Percentiles rank a stretch among this genome's conserved stretches.
These are phyloP conservation scores for Spilogale gracilis DNA, from an alignment of 2,113 vertebrate genomes.

Conservation along the genomic window DNA sequence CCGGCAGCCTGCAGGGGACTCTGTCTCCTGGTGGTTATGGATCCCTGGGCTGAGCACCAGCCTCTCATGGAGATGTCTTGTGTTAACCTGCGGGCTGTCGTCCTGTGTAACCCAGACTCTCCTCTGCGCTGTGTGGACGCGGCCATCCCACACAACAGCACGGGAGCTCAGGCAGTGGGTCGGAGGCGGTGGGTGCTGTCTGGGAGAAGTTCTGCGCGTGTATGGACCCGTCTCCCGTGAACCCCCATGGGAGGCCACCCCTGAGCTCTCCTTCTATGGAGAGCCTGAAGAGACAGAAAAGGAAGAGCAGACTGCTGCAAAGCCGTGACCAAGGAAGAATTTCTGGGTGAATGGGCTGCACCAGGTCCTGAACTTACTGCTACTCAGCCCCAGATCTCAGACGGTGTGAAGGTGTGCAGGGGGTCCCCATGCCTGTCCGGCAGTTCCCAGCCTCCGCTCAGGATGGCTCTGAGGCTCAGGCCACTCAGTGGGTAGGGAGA, in stretches of 20 bases:
- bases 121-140: neutral
- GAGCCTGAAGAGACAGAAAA: too few species aligned
- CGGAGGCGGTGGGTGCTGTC: neutral
- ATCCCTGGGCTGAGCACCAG: neutral
- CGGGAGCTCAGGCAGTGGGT: neutral
- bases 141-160: neutral
- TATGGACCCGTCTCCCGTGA: fast-evolving
- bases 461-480: neutral
- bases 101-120: neutral
- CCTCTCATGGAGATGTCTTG: neutral
- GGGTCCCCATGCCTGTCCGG: too few species aligned
- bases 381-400: neutral
- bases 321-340: neutral
- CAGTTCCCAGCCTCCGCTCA: neutral
- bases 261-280: neutral
- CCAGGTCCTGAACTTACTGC: too few species aligned
- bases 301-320: neutral
- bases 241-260: fast-evolving
- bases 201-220: neutral
- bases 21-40: neutral
- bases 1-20: neutral
- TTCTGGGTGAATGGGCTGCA: neutral
- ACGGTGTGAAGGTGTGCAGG: neutral
- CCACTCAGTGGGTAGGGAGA: too few species aligned
- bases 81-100: fast-evolving